Conservation (phyloP, 2,888 invertebrate genomes). For the Melipona beecheii region DNA sequence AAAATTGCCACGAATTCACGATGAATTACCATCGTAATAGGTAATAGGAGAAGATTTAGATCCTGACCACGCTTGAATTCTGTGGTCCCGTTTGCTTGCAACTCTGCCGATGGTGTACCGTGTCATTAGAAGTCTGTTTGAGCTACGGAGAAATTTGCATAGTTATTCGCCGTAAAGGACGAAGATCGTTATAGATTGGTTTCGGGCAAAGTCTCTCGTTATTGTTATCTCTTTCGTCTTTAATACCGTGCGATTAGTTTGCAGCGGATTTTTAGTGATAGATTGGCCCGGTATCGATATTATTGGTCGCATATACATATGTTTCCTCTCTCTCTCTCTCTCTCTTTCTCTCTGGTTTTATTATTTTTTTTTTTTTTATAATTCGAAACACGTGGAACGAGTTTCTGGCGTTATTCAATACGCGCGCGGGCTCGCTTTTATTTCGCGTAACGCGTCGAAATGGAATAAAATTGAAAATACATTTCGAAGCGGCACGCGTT, state of each 20-base stretch:
- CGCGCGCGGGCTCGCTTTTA: background rate
- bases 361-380: background rate
- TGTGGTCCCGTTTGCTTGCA: constrained; percentile 60
- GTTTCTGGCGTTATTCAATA: constrained; percentile 14
- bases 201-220: constrained; percentile 56
- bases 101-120: constrained; percentile 41
- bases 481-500: background rate
- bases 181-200: constrained; percentile 72
- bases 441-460: constrained; percentile 9
- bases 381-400: constrained; percentile 14
- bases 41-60: constrained; percentile 37
- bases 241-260: background rate
- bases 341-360: background rate
- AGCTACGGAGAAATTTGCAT: constrained; percentile 74
- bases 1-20: constrained; percentile 45
- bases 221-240: constrained; percentile 18
- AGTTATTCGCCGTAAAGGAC: constrained; percentile 73
- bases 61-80: constrained; percentile 59
- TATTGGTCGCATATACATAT: background rate
- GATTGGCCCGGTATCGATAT: constrained; percentile 2
- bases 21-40: constrained; percentile 22
- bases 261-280: constrained; percentile 18
- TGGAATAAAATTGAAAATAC: constrained; percentile 13
- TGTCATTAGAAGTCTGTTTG: constrained; percentile 68
- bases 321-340: background rate